These are phyloP conservation scores for Melipona bicolor DNA, from an alignment of 2,888 invertebrate genomes.

Conservation along the genomic window DNA sequence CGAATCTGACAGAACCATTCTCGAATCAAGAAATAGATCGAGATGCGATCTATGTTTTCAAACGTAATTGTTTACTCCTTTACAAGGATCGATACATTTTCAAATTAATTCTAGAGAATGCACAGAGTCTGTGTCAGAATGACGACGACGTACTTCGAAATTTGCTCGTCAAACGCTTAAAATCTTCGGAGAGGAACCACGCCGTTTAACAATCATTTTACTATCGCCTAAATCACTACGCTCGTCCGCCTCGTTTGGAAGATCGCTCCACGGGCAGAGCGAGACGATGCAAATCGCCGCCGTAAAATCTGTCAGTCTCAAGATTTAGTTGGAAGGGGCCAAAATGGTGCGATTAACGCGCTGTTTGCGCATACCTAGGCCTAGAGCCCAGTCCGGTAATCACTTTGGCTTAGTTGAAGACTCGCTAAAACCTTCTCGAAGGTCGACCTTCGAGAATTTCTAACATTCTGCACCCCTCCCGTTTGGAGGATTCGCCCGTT, in stretches of 20 bases:
- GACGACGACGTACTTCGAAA: not conserved
- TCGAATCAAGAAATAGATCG: not conserved
- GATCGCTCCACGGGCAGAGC: not conserved
- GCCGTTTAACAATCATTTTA: not conserved
- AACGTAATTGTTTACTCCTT: not conserved
- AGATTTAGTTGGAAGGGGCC: conserved; percentile 58
- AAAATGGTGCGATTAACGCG: conserved; percentile 67
- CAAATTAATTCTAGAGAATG: not conserved
- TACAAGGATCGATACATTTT: not conserved
- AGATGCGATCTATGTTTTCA: not conserved
- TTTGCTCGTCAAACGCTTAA: not conserved
- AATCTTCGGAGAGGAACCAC: not conserved
- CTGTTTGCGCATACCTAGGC: conserved; percentile 71
- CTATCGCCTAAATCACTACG: conserved; percentile 1
- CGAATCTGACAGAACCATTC: not conserved
- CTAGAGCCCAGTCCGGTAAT: conserved; percentile 48
- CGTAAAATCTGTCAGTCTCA: conserved; percentile 62
- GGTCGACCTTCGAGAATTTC: conserved; percentile 47
- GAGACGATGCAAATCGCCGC: conserved; percentile 7
- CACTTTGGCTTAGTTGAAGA: conserved; percentile 59
- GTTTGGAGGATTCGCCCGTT: not conserved
- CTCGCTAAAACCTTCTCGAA: conserved; percentile 55
- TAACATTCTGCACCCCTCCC: conserved; percentile 31
- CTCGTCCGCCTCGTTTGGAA: not conserved
- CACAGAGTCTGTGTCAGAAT: not conserved